A percentile compares a stretch with the other conserved stretches of the same genome.
These are phyloP conservation scores for Aricia agestis DNA, from an alignment of 1,140 invertebrate species.

Conservation along the genomic window DNA sequence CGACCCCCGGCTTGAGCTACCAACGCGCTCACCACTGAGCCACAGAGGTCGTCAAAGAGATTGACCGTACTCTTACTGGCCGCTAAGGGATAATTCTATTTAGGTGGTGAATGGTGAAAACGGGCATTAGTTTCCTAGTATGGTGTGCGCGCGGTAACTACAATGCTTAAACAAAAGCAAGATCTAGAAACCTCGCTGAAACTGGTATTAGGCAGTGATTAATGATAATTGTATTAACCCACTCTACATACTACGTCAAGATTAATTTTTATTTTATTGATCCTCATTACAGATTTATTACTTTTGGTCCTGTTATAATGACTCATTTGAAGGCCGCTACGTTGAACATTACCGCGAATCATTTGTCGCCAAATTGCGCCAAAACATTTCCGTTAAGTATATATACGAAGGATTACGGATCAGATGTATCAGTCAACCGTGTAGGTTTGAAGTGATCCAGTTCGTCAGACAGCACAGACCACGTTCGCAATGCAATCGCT, in stretches of 20 bases:
- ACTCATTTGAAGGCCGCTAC: background rate
- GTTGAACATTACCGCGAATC: background rate
- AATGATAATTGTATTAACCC: background rate
- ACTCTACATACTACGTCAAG: background rate
- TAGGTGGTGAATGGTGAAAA: too few relatives aligned
- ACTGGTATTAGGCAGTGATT: background rate
- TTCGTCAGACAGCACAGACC: conserved; percentile 53
- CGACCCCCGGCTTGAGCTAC: too few relatives aligned
- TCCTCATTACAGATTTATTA: background rate
- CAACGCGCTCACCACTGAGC: too few relatives aligned
- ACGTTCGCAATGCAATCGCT: conserved; percentile 43
- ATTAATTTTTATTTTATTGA: conserved; percentile 1
- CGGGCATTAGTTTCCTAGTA: too few relatives aligned
- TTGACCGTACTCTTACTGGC: too few relatives aligned
- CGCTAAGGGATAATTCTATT: too few relatives aligned
- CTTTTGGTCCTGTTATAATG: background rate
- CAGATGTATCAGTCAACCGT: conserved; percentile 53
- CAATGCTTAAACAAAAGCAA: background rate
- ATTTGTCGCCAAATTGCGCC: background rate
- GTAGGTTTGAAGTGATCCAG: conserved; percentile 59
- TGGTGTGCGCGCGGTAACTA: too few relatives aligned
- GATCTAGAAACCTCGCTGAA: background rate
- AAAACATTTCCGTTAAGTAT: conserved; percentile 24
- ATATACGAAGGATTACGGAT: conserved; percentile 20
- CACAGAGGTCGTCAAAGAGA: too few relatives aligned